Evolutionary conservation across 2,113 vertebrate genomes (phyloP), one percentile per base, ranked within the genome.

Genomic region (Calypte anna): DNA sequence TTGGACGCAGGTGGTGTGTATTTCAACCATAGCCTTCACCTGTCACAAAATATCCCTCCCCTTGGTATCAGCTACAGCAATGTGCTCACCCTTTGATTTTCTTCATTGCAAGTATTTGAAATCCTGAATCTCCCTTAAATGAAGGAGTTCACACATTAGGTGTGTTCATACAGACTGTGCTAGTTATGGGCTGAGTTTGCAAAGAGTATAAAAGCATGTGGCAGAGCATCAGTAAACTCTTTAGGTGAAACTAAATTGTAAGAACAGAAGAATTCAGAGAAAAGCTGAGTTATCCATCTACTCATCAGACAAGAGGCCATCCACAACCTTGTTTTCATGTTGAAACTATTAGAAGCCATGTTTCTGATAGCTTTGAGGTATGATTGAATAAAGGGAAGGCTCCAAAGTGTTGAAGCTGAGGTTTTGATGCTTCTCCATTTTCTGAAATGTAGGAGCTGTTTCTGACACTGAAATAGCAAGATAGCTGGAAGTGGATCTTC

Each of bases 151-250:
- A 7, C 0, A 0, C 27, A 30, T 78, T 50, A 66, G 19, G 36
- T 94, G 82, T 61, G 51, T 55, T 95, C 93, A 78, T 24, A 75
- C 68, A 67, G 77, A 83, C 13, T 72, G 90, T 67, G 88, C 90
- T 96, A 97, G 96, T 97, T 96, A 94, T 90, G 95, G 93, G 76
- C 61, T 88, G 72, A 88, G 75, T 95, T 93, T 90, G 83, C 86
- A 93, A 78, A 84, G 92, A 91, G 92, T 44, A 88, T 86, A 82
- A 96, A 96, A 94, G 88, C 77, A 57, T 78, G 90, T 94, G 96
- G 63, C 90, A 97, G 96, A 97, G 36, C 36, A 46, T 31, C 70
- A 57, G 77, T 79, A 61, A 94, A 77, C 54, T 78, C 46, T 21
- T 40, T 4, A 72, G 69, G 54, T 20, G 18, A 78, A 82, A 38